Percentiles rank a stretch among this genome's conserved stretches.
Evolutionary conservation across 2,888 invertebrate species (phyloP).

Genomic region (Anorthoa munda): DNA sequence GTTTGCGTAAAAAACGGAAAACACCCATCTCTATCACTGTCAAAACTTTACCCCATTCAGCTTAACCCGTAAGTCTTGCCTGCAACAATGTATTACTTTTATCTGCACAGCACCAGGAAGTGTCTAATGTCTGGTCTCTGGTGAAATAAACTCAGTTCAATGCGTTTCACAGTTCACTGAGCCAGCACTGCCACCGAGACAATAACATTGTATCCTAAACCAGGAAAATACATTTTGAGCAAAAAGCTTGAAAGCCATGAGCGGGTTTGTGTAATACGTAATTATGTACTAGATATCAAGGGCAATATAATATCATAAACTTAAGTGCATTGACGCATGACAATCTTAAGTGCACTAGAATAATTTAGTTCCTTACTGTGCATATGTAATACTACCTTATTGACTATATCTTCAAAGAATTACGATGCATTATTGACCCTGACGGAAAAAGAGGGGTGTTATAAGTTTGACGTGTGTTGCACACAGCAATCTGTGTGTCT

Average conservation of each 20-base stretch:
- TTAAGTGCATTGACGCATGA: conserved; percentile 4
- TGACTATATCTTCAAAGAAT: not conserved
- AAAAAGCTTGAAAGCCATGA: conserved; percentile 6
- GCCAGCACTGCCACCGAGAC: conserved; percentile 6
- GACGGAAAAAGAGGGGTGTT: no score
- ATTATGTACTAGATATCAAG: not conserved
- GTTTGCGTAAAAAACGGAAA: no score
- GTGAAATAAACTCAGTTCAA: conserved; percentile 40
- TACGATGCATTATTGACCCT: not conserved
- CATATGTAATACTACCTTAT: not conserved
- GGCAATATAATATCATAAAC: conserved; percentile 3
- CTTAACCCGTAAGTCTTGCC: not conserved
- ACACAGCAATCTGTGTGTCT: no score
- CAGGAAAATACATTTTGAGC: conserved; percentile 16
- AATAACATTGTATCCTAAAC: conserved; percentile 22
- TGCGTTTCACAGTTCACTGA: conserved; percentile 54
- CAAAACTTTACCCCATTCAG: not conserved
- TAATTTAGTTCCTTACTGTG: not conserved
- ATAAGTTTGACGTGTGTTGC: no score
- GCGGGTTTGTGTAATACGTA: conserved; percentile 8
- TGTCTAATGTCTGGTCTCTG: conserved; percentile 16
- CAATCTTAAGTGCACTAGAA: conserved; percentile 5
- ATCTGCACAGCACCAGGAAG: conserved; percentile 26
- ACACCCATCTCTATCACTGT: no score
- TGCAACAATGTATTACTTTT: conserved; percentile 17